Base-by-base conservation (phyloP, 2,888 invertebrate species). In the Dione juno region DNA sequence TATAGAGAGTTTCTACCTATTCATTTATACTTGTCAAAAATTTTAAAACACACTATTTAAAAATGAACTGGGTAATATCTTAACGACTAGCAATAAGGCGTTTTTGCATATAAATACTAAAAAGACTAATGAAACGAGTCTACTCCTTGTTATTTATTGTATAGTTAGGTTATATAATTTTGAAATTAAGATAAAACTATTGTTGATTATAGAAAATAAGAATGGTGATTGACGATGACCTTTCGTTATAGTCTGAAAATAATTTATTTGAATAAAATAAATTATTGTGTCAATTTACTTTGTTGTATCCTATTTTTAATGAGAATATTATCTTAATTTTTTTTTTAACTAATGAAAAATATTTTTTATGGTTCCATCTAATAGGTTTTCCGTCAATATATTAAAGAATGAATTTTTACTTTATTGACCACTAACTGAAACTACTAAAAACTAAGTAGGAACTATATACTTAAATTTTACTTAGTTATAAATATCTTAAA, bases 201-300 rank as follows among this genome's bases (percentile, higher is more conserved):
- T 35, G 14, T 43, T 59, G 21, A 59, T 59, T 59, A 28, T 28
- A 45, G 45, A 11, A 21, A 45, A 43, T 16, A 45, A 28, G 11
- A 61, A 28, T n/a, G 19, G 28, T 52, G 82, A 80, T 80, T 78
- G 86, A 88, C 84, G 37, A 16, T 57, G 37, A 57, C 37, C 57
- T 57, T 57, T 16, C 6, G 16, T 57, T 16, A 37, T 37, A 16
- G 16, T 48, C 48, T 48, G 8, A 3, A 48, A 48, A 19, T 10
- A 40, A 40, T 28, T 3, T 28, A 28, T 28, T n/a, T n/a, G n/a
- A 40, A 40, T 40, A 40, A 40, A 40, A 40, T 10, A 1, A 40
- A 40, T 10, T 5, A 19, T 50, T 9, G 28, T 28, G 28, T 5
- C 28, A 28, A 28, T 28, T 28, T 28, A 28, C 28, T 2, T 3